Evolutionary conservation across 2,888 invertebrate genomes (phyloP), one percentile per base, ranked within the genome.

Genomic region (Hecatera dysodea): DNA sequence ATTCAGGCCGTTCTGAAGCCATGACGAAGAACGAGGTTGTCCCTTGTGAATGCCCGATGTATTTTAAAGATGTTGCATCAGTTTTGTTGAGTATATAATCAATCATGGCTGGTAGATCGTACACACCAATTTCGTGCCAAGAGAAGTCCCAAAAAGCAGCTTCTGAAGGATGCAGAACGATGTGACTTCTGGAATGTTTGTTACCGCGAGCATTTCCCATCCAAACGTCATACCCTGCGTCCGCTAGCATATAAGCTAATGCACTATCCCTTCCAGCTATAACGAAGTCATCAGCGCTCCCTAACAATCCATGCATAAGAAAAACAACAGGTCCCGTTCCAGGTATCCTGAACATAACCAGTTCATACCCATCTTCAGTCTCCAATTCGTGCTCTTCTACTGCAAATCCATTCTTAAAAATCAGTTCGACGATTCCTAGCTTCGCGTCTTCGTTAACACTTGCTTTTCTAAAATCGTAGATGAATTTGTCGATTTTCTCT

Each of bases 31-130:
- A 97, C 0, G 92, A 78, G 0, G 97, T 97, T 0, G 97, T 96
- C 3, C 98, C 98, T 92, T 97, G 96, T 9, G 97, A 98, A 90
- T 98, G 97, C 0, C 98, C 98, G 11, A 97, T 91, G 88, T 97
- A 98, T 79, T 96, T 96, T 0, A 98, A 63, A n/a, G 96, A 91
- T 6, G 92, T 73, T 48, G 95, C 90, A 0, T 95, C 92, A 0
- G 97, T 98, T 8, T 76, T 67, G 0, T 92, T 82, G 0, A 97
- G 88, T 0, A 97, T 94, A 86, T 97, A 97, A 87, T 99, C 98
- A 44, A 99, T 97, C 94, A 97, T 97, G 0, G 98, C 97, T 6
- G 99, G 98, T 3, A 99, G 87, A 90, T 99, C 99, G 84, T 96
- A 96, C 24, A 93, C 88, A 0, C 97, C 98, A 87, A 98, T 98